Evolutionary conservation across 2,113 vertebrate genomes (phyloP).

Genomic region (Cnemophilus loriae): DNA sequence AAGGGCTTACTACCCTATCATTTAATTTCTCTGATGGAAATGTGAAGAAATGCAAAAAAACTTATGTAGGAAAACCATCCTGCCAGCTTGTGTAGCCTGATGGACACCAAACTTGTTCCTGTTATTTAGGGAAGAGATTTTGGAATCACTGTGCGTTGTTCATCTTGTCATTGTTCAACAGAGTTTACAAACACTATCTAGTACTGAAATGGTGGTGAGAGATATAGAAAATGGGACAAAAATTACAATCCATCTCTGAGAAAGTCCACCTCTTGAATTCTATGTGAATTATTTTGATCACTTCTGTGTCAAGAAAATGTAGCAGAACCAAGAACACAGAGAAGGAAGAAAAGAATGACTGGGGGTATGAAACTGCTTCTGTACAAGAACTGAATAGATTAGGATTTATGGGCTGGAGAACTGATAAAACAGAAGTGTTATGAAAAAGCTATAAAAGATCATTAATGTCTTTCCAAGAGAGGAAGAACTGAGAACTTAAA

Average conservation of each 20-base stretch:
- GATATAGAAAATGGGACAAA: background rate
- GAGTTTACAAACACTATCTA: background rate
- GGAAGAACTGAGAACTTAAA: background rate
- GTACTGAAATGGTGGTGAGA: background rate
- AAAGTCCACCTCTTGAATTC: background rate
- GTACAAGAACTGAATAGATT: background rate
- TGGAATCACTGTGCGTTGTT: background rate
- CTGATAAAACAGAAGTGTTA: background rate
- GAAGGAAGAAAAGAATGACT: background rate
- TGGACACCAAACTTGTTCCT: background rate
- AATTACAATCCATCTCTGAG: background rate
- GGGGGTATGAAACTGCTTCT: background rate
- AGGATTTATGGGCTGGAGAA: background rate
- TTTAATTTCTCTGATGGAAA: background rate
- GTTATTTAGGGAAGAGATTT: background rate
- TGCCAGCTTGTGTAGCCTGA: background rate
- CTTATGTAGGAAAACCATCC: background rate
- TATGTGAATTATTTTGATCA: background rate
- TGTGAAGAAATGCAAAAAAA: background rate
- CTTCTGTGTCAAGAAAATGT: background rate
- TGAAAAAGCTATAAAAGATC: background rate
- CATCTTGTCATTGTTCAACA: background rate
- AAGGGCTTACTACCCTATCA: background rate
- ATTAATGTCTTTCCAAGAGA: background rate
- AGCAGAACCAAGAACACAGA: background rate